Percentiles rank a stretch among this genome's conserved stretches.
Conservation (phyloP, 2,113 vertebrate species). For the Oryzias curvinotus region DNA sequence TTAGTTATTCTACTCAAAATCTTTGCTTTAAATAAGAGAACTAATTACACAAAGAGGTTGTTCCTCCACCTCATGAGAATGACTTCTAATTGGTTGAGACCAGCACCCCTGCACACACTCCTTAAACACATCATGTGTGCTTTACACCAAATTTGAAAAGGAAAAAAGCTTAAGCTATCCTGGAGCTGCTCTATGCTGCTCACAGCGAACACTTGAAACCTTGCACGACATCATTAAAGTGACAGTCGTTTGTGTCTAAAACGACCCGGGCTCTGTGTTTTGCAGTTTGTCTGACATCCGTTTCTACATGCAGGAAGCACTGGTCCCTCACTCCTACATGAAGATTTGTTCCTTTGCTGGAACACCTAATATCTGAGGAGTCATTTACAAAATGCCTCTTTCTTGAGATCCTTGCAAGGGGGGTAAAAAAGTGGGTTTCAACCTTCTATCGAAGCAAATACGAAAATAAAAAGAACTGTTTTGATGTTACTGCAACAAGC, state of each 20-base stretch:
- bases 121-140: constrained; percentile 76
- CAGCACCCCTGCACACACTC: constrained; percentile 62
- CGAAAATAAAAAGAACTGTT: constrained; percentile 52
- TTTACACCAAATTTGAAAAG: constrained; percentile 80
- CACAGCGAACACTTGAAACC: constrained; percentile 34
- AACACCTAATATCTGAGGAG: constrained; percentile 30
- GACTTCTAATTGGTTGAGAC: constrained; percentile 85
- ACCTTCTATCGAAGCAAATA: constrained; percentile 58
- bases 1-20: constrained; percentile 92
- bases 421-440: constrained; percentile 51
- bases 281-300: constrained; percentile 36
- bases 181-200: constrained; percentile 30
- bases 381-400: constrained; percentile 30
- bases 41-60: constrained; percentile 93
- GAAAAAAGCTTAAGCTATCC: constrained; percentile 78
- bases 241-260: constrained; percentile 24
- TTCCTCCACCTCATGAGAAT: constrained; percentile 82
- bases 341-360: constrained; percentile 32
- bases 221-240: constrained; percentile 48
- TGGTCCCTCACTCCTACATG: constrained; percentile 32
- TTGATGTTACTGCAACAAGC: constrained; percentile 51
- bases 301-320: constrained; percentile 32
- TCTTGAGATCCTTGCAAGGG: constrained; percentile 41
- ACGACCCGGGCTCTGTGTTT: constrained; percentile 37
- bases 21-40: constrained; percentile 93